Percentiles rank a stretch among this genome's conserved stretches.
These are phyloP conservation scores for Gastrophysa polygoni DNA, from an alignment of 2,888 invertebrate genomes.

Conservation along the genomic window DNA sequence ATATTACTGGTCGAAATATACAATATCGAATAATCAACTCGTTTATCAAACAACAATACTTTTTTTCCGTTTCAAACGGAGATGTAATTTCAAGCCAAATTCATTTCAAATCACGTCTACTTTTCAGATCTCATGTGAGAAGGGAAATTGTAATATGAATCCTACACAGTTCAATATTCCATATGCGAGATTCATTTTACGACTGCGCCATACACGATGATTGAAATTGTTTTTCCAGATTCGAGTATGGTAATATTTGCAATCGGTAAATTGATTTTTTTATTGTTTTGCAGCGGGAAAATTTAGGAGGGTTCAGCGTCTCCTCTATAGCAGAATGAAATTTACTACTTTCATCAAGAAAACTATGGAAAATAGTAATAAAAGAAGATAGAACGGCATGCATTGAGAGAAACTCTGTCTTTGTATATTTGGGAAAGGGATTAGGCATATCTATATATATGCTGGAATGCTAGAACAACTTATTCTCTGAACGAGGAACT, in stretches of 20 bases:
- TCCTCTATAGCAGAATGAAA: conserved; percentile 34
- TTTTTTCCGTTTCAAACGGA: too few species aligned
- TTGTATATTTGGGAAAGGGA: neutral
- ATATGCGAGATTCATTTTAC: conserved; percentile 15
- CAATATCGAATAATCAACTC: too few species aligned
- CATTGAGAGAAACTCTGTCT: conserved; percentile 11
- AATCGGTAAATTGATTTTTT: conserved; percentile 52
- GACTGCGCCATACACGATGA: conserved; percentile 32
- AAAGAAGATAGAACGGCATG: conserved; percentile 36
- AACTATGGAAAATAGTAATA: conserved; percentile 41
- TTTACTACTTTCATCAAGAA: conserved; percentile 40
- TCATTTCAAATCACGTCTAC: neutral
- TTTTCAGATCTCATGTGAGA: neutral
- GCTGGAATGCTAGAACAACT: too few species aligned
- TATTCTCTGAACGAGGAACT: too few species aligned
- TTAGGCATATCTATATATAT: conserved; percentile 11
- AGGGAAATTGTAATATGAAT: conserved; percentile 9
- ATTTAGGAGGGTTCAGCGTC: conserved; percentile 28
- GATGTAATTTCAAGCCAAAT: neutral
- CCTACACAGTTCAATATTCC: conserved; percentile 13
- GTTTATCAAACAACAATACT: too few species aligned
- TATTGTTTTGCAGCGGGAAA: conserved; percentile 36
- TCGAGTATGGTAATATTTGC: conserved; percentile 51
- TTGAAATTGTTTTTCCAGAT: conserved; percentile 43
- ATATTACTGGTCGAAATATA: too few species aligned